These are phyloP conservation scores for Tryphoninae sp. DNA, from an alignment of 2,888 invertebrate genomes.

Conservation along the genomic window DNA sequence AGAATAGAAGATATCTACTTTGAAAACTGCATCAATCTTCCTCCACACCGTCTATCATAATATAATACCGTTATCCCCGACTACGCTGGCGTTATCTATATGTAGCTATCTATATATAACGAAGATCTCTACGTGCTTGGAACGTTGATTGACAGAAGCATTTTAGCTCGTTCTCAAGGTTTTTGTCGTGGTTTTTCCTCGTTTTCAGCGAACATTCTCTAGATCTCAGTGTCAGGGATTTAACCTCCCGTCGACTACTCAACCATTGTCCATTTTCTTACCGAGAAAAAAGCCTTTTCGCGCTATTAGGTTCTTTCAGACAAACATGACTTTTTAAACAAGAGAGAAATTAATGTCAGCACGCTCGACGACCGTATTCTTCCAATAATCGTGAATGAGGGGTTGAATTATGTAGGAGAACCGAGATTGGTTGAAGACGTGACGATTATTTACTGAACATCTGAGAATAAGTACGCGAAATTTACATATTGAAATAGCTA, in stretches of 20 bases:
- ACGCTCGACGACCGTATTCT: no score
- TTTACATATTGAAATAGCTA: no score
- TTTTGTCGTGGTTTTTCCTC: slow-evolving; percentile 26
- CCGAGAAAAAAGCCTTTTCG: not conserved
- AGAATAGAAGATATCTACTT: slow-evolving; percentile 33
- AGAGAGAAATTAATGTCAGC: no score
- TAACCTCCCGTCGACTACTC: slow-evolving; percentile 2
- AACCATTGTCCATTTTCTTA: not conserved
- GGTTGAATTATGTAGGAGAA: no score
- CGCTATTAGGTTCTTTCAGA: not conserved
- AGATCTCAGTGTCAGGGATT: not conserved
- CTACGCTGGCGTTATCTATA: not conserved
- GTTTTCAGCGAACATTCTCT: slow-evolving; percentile 9
- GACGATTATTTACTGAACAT: no score
- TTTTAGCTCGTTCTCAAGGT: slow-evolving; percentile 25
- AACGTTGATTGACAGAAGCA: slow-evolving; percentile 48
- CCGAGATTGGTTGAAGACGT: no score
- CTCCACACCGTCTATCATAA: slow-evolving; percentile 30
- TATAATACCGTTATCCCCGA: slow-evolving; percentile 44
- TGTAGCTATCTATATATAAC: slow-evolving; percentile 5
- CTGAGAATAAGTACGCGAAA: no score
- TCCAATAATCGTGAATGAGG: no score
- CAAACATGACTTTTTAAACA: not conserved
- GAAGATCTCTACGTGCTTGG: slow-evolving; percentile 19
- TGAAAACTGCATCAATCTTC: slow-evolving; percentile 43